A percentile compares a stretch with the other conserved stretches of the same genome.
These are phyloP conservation scores for Pristionchus entomophagus DNA, from an alignment of 2,888 invertebrate genomes.

Conservation along the genomic window DNA sequence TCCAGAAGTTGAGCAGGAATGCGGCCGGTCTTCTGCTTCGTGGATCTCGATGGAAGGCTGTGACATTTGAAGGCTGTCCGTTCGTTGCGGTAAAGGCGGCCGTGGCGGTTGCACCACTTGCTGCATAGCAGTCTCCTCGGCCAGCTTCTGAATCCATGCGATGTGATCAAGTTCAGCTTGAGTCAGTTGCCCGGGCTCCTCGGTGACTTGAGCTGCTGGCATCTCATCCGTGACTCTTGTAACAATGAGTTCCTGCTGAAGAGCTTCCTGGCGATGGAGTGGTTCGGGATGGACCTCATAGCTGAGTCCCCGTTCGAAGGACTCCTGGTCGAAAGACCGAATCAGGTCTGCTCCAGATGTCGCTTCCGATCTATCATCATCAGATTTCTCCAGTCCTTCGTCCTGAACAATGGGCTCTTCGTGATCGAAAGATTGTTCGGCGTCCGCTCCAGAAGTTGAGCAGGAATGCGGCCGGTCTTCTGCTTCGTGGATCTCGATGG, in stretches of 20 bases:
- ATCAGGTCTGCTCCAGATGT: slow-evolving; percentile 1
- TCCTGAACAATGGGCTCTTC: background rate
- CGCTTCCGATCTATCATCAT: background rate
- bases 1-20: slow-evolving; percentile 40
- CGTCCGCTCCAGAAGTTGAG: slow-evolving; percentile 49
- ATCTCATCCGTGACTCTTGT: too few species aligned
- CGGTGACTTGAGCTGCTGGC: too few species aligned
- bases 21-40: background rate
- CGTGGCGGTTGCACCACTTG: background rate
- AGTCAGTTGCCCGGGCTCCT: slow-evolving; percentile 49
- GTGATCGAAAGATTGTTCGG: slow-evolving; percentile 32
- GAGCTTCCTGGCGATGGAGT: slow-evolving; percentile 1
- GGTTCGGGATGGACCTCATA: background rate
- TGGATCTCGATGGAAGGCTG: slow-evolving; percentile 6
- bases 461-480: background rate
- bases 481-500: background rate
- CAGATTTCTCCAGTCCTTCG: background rate
- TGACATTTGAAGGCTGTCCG: background rate
- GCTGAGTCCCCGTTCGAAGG: background rate
- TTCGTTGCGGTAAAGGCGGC: background rate
- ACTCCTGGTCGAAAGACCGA: slow-evolving; percentile 48
- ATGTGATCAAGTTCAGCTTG: slow-evolving; percentile 54
- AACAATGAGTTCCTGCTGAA: background rate
- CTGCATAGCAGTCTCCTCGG: slow-evolving; percentile 35
- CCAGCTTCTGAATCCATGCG: slow-evolving; percentile 48